These are phyloP conservation scores for Ochropleura leucogaster DNA, from an alignment of 2,888 invertebrate genomes.

Conservation along the genomic window DNA sequence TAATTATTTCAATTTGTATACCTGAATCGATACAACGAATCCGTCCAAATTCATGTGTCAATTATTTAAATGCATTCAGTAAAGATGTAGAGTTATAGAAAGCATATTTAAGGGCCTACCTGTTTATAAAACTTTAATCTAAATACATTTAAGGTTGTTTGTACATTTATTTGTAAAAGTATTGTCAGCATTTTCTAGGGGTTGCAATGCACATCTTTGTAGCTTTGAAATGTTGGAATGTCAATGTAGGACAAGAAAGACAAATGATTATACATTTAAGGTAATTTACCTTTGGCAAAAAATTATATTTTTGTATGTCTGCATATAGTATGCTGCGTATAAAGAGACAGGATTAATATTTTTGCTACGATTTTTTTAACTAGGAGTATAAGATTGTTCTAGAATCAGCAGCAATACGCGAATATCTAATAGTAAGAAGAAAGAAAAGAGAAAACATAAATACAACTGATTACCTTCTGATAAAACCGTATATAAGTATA, in stretches of 20 bases:
- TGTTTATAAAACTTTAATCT: constrained; percentile 40
- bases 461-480: constrained; percentile 31
- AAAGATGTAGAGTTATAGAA: constrained; percentile 37
- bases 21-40: constrained; percentile 82
- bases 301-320: neutral
- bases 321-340: neutral
- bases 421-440: neutral
- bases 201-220: constrained; percentile 1
- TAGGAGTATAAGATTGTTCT: constrained; percentile 2
- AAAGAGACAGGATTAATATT: neutral
- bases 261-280: too few species aligned
- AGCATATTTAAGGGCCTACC: constrained; percentile 38
- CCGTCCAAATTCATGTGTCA: constrained; percentile 76
- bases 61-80: constrained; percentile 53
- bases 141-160: constrained; percentile 48
- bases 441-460: too few species aligned
- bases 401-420: neutral
- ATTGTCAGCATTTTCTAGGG: constrained; percentile 47
- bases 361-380: constrained; percentile 13
- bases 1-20: constrained; percentile 55
- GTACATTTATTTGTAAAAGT: constrained; percentile 56
- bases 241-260: constrained; percentile 1
- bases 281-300: neutral
- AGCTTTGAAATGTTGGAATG: constrained; percentile 6
- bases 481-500: neutral